These are phyloP conservation scores for Podabrus alpinus DNA, from an alignment of 2,888 invertebrate species.

Conservation along the genomic window DNA sequence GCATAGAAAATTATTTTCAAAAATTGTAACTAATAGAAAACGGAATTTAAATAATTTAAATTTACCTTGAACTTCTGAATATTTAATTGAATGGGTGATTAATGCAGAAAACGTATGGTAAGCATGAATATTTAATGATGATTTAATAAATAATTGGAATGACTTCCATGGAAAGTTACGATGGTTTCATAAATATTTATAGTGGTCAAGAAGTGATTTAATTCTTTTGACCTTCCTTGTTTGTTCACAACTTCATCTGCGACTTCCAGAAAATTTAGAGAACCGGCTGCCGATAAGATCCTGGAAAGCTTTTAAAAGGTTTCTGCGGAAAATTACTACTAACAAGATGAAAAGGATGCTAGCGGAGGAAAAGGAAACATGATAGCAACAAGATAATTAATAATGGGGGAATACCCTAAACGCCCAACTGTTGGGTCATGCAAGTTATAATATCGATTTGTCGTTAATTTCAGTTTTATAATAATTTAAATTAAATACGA, in stretches of 20 bases:
- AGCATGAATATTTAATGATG: background rate
- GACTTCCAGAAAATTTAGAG: background rate
- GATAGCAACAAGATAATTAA: background rate
- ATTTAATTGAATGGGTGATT: background rate
- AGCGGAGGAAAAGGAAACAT: background rate
- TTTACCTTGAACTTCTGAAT: background rate
- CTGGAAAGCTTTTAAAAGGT: background rate
- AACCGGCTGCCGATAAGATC: background rate
- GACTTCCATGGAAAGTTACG: background rate
- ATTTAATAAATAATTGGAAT: background rate
- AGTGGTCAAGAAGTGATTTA: background rate
- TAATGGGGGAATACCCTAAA: background rate
- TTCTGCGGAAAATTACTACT: background rate
- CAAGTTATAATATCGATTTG: too few species aligned
- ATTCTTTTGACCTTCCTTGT: background rate
- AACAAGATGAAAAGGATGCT: background rate
- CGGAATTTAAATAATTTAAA: background rate
- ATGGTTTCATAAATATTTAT: background rate
- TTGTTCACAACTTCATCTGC: background rate
- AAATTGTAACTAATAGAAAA: background rate
- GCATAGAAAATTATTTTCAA: background rate
- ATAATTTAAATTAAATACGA: background rate
- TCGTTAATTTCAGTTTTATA: background rate
- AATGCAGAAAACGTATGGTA: background rate
- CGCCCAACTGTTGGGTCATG: too few species aligned